phyloP scores from a whole-genome alignment of 2,888 invertebrate genomes.

The Schizotus pectinicornis region DNA sequence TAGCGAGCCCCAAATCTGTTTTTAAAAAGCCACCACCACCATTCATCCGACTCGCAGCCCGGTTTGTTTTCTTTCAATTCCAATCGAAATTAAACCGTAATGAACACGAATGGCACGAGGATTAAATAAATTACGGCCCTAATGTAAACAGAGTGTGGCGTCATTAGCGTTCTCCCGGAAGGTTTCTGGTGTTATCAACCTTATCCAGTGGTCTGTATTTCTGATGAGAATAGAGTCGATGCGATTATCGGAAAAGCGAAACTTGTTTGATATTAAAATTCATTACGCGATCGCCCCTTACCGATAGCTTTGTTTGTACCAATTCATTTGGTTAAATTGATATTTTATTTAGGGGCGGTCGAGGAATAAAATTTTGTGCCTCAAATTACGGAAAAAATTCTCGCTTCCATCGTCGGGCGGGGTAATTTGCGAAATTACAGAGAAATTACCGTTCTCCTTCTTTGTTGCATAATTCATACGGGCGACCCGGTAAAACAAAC shows the following conservation, averaged over 20 bases:
- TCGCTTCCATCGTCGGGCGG: conserved; percentile 1
- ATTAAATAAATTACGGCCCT: conserved; percentile 19
- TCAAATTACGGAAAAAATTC: background rate
- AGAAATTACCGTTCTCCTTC: background rate
- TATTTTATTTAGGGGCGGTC: conserved; percentile 16
- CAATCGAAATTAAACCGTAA: conserved; percentile 10
- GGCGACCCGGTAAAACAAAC: conserved; percentile 11
- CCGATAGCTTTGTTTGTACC: conserved; percentile 15
- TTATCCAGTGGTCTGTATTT: conserved; percentile 5
- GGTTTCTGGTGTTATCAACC: conserved; percentile 1
- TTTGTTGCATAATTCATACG: conserved; percentile 10
- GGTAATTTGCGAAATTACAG: conserved; percentile 8
- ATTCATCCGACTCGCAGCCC: too few relatives aligned
- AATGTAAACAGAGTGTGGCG: conserved; percentile 17
- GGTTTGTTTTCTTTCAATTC: conserved; percentile 7
- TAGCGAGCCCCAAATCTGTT: conserved; percentile 19
- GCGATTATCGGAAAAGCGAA: conserved; percentile 9
- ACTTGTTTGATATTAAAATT: conserved; percentile 16
- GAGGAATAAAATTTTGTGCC: conserved; percentile 7
- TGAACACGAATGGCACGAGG: conserved; percentile 4
- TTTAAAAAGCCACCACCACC: conserved; percentile 10
- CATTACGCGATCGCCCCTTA: conserved; percentile 15
- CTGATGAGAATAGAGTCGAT: conserved; percentile 11
- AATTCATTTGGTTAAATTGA: conserved; percentile 23
- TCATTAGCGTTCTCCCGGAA: conserved; percentile 5